phyloP scores from a whole-genome alignment of 2,888 invertebrate genomes.

The Chorisops tibialis region DNA sequence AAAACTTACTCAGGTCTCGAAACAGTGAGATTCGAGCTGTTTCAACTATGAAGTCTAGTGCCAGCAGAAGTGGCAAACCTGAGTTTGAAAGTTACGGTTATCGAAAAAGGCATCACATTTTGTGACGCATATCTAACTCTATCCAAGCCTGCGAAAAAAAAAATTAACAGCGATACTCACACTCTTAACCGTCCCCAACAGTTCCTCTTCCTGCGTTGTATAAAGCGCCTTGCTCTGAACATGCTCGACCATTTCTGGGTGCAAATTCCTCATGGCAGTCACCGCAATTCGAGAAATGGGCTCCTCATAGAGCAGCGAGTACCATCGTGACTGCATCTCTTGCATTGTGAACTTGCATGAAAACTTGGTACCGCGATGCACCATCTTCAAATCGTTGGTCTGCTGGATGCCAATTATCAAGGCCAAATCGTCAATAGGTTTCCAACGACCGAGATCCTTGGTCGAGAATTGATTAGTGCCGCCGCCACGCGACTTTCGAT shows the following conservation, averaged over 20 bases:
- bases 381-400: conserved; percentile 74
- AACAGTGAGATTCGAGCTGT: too few species aligned
- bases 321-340: conserved; percentile 95
- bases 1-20: background rate
- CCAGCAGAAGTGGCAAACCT: too few species aligned
- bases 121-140: too few species aligned
- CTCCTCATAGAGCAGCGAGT: conserved; percentile 91
- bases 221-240: conserved; percentile 87
- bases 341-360: conserved; percentile 91
- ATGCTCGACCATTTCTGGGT: conserved; percentile 82
- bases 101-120: too few species aligned
- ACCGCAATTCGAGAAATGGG: conserved; percentile 87
- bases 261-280: conserved; percentile 88
- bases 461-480: conserved; percentile 57
- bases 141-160: too few species aligned
- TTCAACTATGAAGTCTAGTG: too few species aligned
- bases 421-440: conserved; percentile 93
- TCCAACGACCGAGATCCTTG: conserved; percentile 91
- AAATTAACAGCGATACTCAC: too few species aligned
- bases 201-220: conserved; percentile 83
- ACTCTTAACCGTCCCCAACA: conserved; percentile 76
- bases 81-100: too few species aligned
- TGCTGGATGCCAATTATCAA: conserved; percentile 92
- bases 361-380: conserved; percentile 91
- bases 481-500: conserved; percentile 44